Evolutionary conservation across 2,113 vertebrate species (phyloP).

Genomic region (Gorsachius goisagi): DNA sequence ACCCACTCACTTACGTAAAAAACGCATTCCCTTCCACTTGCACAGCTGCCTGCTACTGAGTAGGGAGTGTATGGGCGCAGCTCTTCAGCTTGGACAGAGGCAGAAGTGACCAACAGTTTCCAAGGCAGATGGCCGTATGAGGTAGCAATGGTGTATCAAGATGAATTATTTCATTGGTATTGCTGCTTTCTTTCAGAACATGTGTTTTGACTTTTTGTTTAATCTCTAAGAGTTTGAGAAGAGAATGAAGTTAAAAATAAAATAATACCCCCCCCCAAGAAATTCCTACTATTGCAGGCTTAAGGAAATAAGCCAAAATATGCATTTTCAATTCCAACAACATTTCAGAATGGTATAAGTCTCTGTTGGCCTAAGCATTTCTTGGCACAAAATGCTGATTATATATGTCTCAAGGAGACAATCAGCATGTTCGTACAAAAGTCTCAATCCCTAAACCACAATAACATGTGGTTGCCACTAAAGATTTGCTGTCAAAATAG

Average conservation of each 20-base stretch:
- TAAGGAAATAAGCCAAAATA: conserved; percentile 50
- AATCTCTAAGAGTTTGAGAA: not conserved
- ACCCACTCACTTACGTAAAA: not conserved
- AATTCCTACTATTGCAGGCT: conserved; percentile 28
- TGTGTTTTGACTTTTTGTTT: conserved; percentile 48
- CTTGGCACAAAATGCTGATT: conserved; percentile 64
- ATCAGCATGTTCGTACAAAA: conserved; percentile 54
- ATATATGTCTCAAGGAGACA: conserved; percentile 56
- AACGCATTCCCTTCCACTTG: not conserved
- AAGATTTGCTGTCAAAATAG: conserved; percentile 64
- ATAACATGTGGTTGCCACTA: conserved; percentile 67
- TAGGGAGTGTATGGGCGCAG: not conserved
- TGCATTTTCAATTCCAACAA: conserved; percentile 48
- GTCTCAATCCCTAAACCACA: conserved; percentile 55
- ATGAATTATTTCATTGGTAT: conserved; percentile 5
- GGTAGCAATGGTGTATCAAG: not conserved
- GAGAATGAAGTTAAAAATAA: conserved; percentile 28
- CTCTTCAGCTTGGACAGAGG: not conserved
- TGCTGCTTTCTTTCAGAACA: conserved; percentile 10
- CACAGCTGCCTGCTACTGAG: not conserved
- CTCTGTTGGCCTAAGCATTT: conserved; percentile 56
- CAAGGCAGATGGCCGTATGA: not conserved
- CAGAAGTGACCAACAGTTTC: not conserved
- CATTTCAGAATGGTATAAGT: conserved; percentile 56
- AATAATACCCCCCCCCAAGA: not conserved